phyloP scores from a whole-genome alignment of 2,797 vertebrate genomes.

The Hozukius guyotensis region DNA sequence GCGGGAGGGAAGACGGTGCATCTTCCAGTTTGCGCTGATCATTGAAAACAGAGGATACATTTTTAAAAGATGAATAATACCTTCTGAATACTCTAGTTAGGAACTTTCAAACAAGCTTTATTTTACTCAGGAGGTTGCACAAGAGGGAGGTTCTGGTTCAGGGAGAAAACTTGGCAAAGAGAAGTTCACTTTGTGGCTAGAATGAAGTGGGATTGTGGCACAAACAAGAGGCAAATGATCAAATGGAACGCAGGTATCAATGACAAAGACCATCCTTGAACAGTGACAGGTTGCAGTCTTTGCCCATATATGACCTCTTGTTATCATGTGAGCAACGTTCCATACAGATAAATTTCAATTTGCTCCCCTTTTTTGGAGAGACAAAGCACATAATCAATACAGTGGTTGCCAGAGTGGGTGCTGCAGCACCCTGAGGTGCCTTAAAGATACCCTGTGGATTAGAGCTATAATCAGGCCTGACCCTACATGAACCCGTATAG shows the following conservation, averaged over 20 bases:
- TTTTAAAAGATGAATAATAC: slow-evolving; percentile 16
- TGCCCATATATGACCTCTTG: neutral
- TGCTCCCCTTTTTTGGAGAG: neutral
- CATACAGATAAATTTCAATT: neutral
- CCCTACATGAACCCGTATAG: too few relatives aligned
- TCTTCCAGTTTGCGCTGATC: slow-evolving; percentile 18
- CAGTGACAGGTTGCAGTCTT: neutral
- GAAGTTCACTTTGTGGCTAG: neutral
- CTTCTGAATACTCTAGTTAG: neutral
- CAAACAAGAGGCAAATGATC: neutral
- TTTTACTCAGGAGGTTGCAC: neutral
- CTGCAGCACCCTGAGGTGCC: neutral
- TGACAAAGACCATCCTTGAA: neutral
- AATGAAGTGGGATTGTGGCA: neutral
- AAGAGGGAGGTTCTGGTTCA: neutral
- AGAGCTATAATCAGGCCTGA: too few relatives aligned
- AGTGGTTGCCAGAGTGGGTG: neutral
- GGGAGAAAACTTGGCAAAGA: neutral
- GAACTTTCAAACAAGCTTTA: neutral
- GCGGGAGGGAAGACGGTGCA: neutral
- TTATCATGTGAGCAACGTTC: neutral
- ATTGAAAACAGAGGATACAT: slow-evolving; percentile 8
- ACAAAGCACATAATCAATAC: neutral
- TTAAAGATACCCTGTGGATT: neutral
- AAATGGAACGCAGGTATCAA: neutral